These are phyloP conservation scores for Galbula dea DNA, from an alignment of 2,113 vertebrate species.

Conservation along the genomic window DNA sequence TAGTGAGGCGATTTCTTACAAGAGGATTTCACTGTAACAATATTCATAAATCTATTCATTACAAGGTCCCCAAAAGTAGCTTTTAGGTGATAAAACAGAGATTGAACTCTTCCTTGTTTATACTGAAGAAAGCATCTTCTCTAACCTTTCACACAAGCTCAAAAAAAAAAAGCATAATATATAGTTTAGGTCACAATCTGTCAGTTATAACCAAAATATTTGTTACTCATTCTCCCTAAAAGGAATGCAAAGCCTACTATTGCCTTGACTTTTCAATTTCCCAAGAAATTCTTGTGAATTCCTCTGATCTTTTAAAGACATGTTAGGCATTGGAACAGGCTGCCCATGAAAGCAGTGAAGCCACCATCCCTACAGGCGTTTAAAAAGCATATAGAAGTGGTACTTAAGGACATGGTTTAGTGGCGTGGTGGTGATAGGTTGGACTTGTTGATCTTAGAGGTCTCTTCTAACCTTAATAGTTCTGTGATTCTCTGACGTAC, in stretches of 20 bases:
- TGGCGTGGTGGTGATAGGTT: no score
- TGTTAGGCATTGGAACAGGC: no score
- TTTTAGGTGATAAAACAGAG: not conserved
- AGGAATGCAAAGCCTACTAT: not conserved
- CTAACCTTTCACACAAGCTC: not conserved
- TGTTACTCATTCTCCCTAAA: not conserved
- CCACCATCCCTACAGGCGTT: no score
- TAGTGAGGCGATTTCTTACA: not conserved
- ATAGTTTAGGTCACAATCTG: not conserved
- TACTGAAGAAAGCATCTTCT: not conserved
- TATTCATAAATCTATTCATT: not conserved
- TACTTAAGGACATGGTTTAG: no score
- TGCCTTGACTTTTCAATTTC: slow-evolving; percentile 19
- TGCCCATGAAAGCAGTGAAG: no score
- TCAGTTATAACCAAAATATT: slow-evolving; percentile 15
- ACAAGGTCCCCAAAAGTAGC: not conserved
- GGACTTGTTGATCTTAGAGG: no score
- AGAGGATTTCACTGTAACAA: not conserved
- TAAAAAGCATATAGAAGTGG: no score
- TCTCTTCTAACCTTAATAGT: no score
- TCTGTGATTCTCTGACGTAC: no score
- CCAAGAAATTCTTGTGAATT: not conserved
- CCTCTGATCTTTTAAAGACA: not conserved
- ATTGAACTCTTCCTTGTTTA: not conserved
- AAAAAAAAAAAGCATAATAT: no score